phyloP scores from a whole-genome alignment of 2,113 vertebrate species.

The Caranx ignobilis region DNA sequence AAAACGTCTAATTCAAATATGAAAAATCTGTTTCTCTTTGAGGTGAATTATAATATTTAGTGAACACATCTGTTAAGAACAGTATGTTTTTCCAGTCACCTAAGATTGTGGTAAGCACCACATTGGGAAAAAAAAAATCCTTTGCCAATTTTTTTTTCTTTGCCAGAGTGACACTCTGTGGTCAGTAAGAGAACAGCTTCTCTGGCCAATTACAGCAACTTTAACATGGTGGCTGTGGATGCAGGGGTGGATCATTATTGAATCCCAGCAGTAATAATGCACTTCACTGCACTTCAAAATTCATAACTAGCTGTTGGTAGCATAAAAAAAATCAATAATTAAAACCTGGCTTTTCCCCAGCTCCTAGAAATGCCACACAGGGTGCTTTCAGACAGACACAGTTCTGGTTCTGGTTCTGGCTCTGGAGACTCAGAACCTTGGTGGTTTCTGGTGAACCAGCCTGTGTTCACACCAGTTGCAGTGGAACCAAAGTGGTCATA shows the following conservation, averaged over 20 bases:
- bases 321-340: background rate
- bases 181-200: slow-evolving; percentile 28
- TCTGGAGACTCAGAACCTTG: too few relatives aligned
- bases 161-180: slow-evolving; percentile 47
- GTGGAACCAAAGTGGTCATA: too few relatives aligned
- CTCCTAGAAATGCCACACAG: too few relatives aligned
- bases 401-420: too few relatives aligned
- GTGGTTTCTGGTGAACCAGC: too few relatives aligned
- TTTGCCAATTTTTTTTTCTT: background rate
- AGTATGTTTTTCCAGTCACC: background rate
- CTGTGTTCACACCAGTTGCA: too few relatives aligned
- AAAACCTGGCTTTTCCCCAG: too few relatives aligned
- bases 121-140: background rate
- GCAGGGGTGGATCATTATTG: background rate
- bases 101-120: background rate
- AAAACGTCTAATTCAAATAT: background rate
- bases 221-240: background rate
- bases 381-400: too few relatives aligned
- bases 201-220: background rate
- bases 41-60: background rate
- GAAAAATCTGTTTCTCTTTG: background rate
- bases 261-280: background rate
- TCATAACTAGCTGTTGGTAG: too few relatives aligned
- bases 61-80: background rate
- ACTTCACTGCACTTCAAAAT: too few relatives aligned